Conservation (phyloP, 2,888 invertebrate genomes). For the Mimas tiliae region DNA sequence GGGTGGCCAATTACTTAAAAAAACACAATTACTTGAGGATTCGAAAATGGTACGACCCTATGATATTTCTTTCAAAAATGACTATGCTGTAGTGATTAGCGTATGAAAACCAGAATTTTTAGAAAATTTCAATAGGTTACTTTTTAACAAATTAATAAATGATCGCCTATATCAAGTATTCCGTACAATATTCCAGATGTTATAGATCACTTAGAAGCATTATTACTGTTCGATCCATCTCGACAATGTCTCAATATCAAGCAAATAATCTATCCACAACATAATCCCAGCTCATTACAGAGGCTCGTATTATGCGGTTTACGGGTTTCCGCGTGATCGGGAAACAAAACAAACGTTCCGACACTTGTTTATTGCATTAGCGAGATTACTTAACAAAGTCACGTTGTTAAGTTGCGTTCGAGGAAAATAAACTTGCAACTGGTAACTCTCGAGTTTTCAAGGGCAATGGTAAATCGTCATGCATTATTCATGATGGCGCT, state of each 20-base stretch:
- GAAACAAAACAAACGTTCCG: constrained; percentile 8
- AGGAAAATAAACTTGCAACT: constrained; percentile 14
- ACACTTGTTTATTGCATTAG: constrained; percentile 24
- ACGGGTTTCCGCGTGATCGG: constrained; percentile 24
- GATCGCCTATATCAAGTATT: not conserved
- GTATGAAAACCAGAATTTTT: too few species aligned
- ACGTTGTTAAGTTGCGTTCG: constrained; percentile 8
- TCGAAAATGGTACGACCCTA: too few species aligned
- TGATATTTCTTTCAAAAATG: too few species aligned
- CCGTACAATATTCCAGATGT: too few species aligned
- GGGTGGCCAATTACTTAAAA: too few species aligned
- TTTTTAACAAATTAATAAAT: too few species aligned
- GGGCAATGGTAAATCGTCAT: constrained; percentile 13
- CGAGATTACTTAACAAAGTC: constrained; percentile 14
- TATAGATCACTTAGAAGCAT: not conserved
- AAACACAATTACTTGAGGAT: too few species aligned
- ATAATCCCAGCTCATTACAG: constrained; percentile 19
- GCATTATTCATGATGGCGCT: constrained; percentile 20
- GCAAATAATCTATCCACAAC: constrained; percentile 10
- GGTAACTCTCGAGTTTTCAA: constrained; percentile 18
- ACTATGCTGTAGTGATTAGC: too few species aligned
- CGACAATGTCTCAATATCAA: constrained; percentile 2
- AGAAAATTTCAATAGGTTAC: too few species aligned
- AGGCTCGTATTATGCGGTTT: constrained; percentile 22
- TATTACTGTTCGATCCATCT: constrained; percentile 3